Conservation (phyloP, 1,140 invertebrate species). For the Carposina sasakii region DNA sequence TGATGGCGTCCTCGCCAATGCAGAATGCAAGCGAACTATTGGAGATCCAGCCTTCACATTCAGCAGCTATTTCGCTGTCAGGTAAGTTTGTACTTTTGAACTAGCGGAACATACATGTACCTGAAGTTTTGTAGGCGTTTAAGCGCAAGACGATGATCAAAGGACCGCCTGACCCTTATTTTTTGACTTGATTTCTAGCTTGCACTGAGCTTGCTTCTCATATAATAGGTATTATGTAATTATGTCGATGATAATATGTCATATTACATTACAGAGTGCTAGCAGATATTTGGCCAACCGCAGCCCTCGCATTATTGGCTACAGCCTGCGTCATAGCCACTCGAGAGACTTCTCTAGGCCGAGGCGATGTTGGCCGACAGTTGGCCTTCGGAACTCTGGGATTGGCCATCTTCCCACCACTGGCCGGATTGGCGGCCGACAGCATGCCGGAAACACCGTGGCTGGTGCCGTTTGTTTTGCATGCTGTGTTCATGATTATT, state of each 20-base stretch:
- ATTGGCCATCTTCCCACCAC: conserved; percentile 79
- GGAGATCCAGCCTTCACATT: conserved; percentile 79
- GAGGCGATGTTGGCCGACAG: conserved; percentile 86
- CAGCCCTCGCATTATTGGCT: conserved; percentile 80
- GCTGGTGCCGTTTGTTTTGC: conserved; percentile 74
- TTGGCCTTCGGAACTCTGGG: conserved; percentile 83
- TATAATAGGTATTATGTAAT: too few relatives aligned
- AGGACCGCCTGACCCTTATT: too few relatives aligned
- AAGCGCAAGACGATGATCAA: too few relatives aligned
- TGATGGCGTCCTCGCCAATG: conserved; percentile 76
- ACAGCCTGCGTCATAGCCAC: conserved; percentile 86
- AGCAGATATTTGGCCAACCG: conserved; percentile 84
- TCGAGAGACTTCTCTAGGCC: conserved; percentile 82
- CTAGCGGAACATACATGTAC: too few relatives aligned
- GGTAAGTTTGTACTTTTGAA: conserved; percentile 29
- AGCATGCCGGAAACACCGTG: conserved; percentile 54
- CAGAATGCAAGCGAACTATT: conserved; percentile 75
- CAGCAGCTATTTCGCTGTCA: conserved; percentile 80
- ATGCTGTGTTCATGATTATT: conserved; percentile 76
- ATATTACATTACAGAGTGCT: conserved; percentile 76
- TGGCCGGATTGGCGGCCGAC: conserved; percentile 74
- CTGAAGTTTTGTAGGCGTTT: too few relatives aligned
- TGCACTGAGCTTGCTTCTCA: too few relatives aligned
- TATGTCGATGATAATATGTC: too few relatives aligned
- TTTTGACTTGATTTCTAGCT: too few relatives aligned